Evolutionary conservation across 2,113 vertebrate species (phyloP).

Genomic region (Nothoprocta perdicaria): DNA sequence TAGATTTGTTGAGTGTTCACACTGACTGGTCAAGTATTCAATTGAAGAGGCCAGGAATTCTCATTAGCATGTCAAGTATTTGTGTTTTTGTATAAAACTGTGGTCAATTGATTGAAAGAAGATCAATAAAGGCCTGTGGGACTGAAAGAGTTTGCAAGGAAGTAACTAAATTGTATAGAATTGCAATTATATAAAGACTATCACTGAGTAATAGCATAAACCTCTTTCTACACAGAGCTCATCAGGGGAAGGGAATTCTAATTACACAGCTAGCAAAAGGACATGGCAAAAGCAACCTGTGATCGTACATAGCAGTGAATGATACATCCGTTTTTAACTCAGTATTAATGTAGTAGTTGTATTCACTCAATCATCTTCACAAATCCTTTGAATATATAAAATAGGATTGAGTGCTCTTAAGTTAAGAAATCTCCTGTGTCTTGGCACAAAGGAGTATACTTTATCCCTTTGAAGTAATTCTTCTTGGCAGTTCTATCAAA

Average conservation of each 20-base stretch:
- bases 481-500: background rate
- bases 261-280: background rate
- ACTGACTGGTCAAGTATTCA: conserved; percentile 20
- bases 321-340: background rate
- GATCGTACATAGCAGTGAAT: background rate
- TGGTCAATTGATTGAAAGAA: conserved; percentile 21
- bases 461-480: background rate
- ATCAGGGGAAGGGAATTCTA: background rate
- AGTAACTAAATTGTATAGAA: background rate
- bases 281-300: background rate
- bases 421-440: background rate
- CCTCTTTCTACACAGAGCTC: background rate
- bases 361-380: background rate
- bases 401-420: background rate
- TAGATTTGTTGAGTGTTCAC: conserved; percentile 1
- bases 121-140: conserved; percentile 20
- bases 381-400: background rate
- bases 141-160: background rate
- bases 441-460: background rate
- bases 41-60: background rate
- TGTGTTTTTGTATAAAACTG: background rate
- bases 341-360: background rate
- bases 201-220: background rate
- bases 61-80: conserved; percentile 27
- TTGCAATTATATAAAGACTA: background rate